phyloP scores from a whole-genome alignment of 2,113 vertebrate genomes.

The Oncorhynchus clarkii region DNA sequence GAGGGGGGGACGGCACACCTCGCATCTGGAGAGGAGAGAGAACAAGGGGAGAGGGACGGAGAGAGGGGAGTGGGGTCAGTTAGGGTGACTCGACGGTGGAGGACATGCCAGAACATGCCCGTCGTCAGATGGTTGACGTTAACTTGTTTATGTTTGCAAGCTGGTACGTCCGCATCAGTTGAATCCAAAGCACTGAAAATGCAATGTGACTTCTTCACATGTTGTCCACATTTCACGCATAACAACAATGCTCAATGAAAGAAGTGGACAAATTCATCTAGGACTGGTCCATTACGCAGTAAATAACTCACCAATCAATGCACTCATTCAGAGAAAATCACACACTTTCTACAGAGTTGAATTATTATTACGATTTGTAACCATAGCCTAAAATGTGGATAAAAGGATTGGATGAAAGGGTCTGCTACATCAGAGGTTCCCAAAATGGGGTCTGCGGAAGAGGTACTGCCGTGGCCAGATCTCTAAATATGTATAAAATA shows the following conservation, averaged over 20 bases:
- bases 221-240: too few species aligned
- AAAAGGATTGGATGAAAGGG: too few species aligned
- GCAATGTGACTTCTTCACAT: too few species aligned
- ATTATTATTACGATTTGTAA: not conserved
- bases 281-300: not conserved
- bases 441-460: too few species aligned
- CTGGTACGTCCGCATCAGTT: too few species aligned
- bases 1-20: constrained; percentile 82
- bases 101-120: not conserved
- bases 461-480: too few species aligned
- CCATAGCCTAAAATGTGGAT: not conserved
- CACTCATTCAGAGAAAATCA: not conserved
- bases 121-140: not conserved
- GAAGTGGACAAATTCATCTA: not conserved
- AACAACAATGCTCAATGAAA: not conserved
- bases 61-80: constrained; percentile 39
- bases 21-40: constrained; percentile 75
- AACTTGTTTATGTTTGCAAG: too few species aligned
- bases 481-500: too few species aligned
- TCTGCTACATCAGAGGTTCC: too few species aligned
- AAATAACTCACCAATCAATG: not conserved
- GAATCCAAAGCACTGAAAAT: too few species aligned
- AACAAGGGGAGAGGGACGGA: constrained; percentile 10
- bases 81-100: constrained; percentile 32
- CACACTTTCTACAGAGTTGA: not conserved